phyloP scores from a whole-genome alignment of 2,113 vertebrate genomes.

The Oryzias melastigma region DNA sequence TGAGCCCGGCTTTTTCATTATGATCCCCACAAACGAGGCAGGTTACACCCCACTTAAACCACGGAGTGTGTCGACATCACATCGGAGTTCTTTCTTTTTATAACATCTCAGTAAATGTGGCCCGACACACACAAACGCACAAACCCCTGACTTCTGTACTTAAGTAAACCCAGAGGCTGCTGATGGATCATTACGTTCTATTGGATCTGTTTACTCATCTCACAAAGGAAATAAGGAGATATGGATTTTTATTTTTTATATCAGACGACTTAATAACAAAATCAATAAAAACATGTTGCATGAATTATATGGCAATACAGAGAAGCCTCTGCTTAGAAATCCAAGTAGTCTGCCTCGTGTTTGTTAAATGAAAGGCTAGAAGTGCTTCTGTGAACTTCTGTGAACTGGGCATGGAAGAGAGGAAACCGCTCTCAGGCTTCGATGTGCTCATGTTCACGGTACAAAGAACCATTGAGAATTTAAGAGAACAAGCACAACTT shows the following conservation, averaged over 20 bases:
- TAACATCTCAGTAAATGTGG: constrained; percentile 1
- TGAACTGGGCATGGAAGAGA: constrained; percentile 14
- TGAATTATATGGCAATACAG: not conserved
- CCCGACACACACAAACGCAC: constrained; percentile 1
- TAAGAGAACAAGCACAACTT: constrained; percentile 39
- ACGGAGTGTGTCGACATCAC: no score
- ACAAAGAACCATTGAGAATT: constrained; percentile 47
- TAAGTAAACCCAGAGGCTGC: constrained; percentile 15
- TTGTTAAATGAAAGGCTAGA: not conserved
- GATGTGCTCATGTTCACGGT: constrained; percentile 23
- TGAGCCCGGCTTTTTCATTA: constrained; percentile 36
- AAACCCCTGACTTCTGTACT: constrained; percentile 5
- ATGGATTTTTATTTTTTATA: constrained; percentile 15
- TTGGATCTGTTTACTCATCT: constrained; percentile 2
- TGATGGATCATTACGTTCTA: constrained; percentile 5
- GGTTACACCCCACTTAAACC: no score
- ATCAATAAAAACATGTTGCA: constrained; percentile 23
- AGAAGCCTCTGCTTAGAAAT: not conserved
- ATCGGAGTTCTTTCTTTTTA: no score
- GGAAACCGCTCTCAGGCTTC: constrained; percentile 45
- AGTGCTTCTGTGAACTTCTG: not conserved
- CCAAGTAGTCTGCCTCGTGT: not conserved
- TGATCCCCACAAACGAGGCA: constrained; percentile 22
- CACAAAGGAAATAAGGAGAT: constrained; percentile 10
- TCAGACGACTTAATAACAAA: not conserved